Base-by-base conservation (phyloP, 2,888 invertebrate species). In the Mythimna ferrago region DNA sequence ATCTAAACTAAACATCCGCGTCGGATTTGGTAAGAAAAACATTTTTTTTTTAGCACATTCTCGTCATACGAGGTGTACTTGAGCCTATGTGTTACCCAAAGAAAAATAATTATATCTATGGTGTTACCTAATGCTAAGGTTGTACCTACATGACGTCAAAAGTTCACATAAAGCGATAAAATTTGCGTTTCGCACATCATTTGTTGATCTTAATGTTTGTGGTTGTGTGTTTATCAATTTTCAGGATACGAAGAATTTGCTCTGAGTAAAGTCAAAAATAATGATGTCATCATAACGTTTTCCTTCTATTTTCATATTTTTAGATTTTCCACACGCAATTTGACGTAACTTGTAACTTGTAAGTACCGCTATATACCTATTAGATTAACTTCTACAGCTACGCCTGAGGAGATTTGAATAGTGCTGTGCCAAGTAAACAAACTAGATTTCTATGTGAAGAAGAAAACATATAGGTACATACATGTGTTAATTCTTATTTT, bases 161-260 rank as follows among this genome's bases (percentile, higher is more conserved):
- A 72, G 7, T 67, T 67, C 41, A 66, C 57, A 66, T 26, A 65
- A 57, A 19, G 19, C 35, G 51, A 78, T 67, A 67, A 63, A 73
- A 73, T 78, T 64, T 63, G 63, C 69, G 54, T 53, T 66, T 79
- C 66, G 69, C 78, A 78, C 79, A 73, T 67, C 7, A 41, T 64
- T 38, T 53, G 35, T 74, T 56, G 66, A 64, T 53, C 74, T 26
- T 60, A 78, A 78, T 78, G 53, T 78, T 74, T 74, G 74, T 66
- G 11, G 57, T 48, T 54, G 48, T 26, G 26, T 69, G 35, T 56
- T 78, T 63, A 78, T 53, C 14, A 63, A 63, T 69, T 64, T 79
- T 66, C 44, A 70, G 69, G 48, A 53, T 56, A 60, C 41, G 26
- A 53, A 16, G 16, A 48, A 16, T 44, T 44, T 48, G 48, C 48